phyloP scores from a whole-genome alignment of 2,797 vertebrate genomes.

The Myripristis jacobus region DNA sequence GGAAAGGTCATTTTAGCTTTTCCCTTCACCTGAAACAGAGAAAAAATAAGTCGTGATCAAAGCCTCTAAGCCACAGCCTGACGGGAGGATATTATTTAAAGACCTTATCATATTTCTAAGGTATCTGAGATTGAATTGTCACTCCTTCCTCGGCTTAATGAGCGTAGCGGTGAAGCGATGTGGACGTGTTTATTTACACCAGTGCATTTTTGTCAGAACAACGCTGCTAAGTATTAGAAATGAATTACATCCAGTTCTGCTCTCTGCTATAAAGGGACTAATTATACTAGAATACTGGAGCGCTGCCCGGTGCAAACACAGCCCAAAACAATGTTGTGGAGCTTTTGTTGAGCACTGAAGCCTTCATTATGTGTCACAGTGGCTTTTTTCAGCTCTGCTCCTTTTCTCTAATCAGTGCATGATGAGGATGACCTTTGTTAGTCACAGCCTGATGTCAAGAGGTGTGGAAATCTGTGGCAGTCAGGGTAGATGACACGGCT shows the following conservation, averaged over 20 bases:
- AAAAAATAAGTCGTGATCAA: slow-evolving; percentile 19
- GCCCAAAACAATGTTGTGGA: slow-evolving; percentile 32
- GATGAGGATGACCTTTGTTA: slow-evolving; percentile 68
- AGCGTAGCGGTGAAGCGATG: slow-evolving; percentile 17
- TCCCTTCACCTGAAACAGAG: neutral
- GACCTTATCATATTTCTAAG: neutral
- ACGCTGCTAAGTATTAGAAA: slow-evolving; percentile 40
- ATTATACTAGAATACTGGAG: slow-evolving; percentile 59
- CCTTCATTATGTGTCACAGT: slow-evolving; percentile 49
- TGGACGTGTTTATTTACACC: slow-evolving; percentile 42
- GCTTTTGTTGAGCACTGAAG: slow-evolving; percentile 25
- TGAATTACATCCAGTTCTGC: slow-evolving; percentile 46
- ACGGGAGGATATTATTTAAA: neutral
- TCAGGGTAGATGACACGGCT: neutral
- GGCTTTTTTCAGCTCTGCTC: slow-evolving; percentile 53
- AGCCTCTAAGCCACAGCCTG: neutral
- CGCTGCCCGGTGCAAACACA: slow-evolving; percentile 37
- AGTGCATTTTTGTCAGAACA: slow-evolving; percentile 35
- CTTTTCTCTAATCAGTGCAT: slow-evolving; percentile 61
- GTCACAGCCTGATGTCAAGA: slow-evolving; percentile 33
- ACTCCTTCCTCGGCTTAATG: neutral
- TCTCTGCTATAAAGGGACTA: slow-evolving; percentile 56
- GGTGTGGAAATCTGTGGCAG: slow-evolving; percentile 31
- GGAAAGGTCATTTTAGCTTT: slow-evolving; percentile 25
- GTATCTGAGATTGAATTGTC: slow-evolving; percentile 2